Conservation (phyloP, 2,113 vertebrate genomes). For the Gymnarchus niloticus region DNA sequence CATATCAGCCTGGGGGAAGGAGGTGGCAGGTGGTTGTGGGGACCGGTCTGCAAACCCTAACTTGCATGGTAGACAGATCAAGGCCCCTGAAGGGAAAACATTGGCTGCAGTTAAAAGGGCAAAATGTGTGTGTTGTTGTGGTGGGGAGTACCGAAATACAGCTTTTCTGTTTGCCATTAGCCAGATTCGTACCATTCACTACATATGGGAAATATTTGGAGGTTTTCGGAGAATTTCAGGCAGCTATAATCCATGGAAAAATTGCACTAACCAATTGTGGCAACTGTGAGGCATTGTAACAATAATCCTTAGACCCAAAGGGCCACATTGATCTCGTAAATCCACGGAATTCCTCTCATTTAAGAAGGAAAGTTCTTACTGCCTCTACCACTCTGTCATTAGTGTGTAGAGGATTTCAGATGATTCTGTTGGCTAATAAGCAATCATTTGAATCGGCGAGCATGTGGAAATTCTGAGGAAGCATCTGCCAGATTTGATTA, state of each 20-base stretch:
- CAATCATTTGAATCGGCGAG: no score
- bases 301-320: no score
- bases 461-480: not conserved
- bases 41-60: not conserved
- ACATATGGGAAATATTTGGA: slow-evolving; percentile 18
- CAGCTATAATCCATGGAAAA: not conserved
- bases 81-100: slow-evolving; percentile 26
- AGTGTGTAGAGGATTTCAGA: not conserved
- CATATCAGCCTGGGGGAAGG: not conserved
- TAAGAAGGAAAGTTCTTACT: not conserved
- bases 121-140: not conserved
- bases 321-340: not conserved
- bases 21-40: not conserved
- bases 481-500: not conserved
- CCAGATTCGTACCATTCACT: not conserved
- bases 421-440: not conserved
- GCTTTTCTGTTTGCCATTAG: not conserved
- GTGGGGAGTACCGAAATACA: not conserved
- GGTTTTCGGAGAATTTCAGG: not conserved
- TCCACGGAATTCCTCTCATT: not conserved
- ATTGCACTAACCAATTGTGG: not conserved
- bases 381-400: not conserved
- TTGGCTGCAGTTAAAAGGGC: slow-evolving; percentile 35
- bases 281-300: not conserved
- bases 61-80: slow-evolving; percentile 35